phyloP scores from a whole-genome alignment of 2,797 vertebrate species.

The Corythornis leucogaster region DNA sequence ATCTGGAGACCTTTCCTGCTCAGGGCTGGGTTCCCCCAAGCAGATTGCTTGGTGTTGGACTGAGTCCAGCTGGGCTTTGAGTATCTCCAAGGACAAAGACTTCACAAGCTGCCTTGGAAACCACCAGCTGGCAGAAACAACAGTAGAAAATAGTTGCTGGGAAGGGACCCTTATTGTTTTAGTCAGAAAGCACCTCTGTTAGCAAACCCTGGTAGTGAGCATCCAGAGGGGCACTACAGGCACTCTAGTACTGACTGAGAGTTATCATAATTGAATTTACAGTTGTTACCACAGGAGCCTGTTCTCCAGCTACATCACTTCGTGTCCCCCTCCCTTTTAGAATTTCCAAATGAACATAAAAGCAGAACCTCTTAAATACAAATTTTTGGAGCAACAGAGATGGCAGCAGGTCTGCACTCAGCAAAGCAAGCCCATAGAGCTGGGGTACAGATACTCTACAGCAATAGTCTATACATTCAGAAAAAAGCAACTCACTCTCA shows the following conservation, averaged over 20 bases:
- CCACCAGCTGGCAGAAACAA: not conserved
- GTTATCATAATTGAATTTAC: no score
- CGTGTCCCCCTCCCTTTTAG: not conserved
- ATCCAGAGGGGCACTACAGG: rapidly evolving
- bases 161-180: not conserved
- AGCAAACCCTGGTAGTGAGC: not conserved
- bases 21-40: not conserved
- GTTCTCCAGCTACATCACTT: not conserved
- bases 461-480: not conserved
- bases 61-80: not conserved
- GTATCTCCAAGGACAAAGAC: not conserved
- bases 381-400: not conserved
- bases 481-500: not conserved
- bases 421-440: not conserved
- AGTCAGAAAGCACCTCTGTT: not conserved
- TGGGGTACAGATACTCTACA: no score
- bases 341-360: not conserved
- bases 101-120: not conserved
- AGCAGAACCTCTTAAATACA: not conserved
- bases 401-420: not conserved
- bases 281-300: not conserved
- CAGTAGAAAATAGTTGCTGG: not conserved
- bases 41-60: not conserved
- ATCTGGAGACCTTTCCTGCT: not conserved
- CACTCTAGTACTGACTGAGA: not conserved